Base-by-base conservation (phyloP, 2,888 invertebrate species). In the Gastracanthus pulcherrimus region DNA sequence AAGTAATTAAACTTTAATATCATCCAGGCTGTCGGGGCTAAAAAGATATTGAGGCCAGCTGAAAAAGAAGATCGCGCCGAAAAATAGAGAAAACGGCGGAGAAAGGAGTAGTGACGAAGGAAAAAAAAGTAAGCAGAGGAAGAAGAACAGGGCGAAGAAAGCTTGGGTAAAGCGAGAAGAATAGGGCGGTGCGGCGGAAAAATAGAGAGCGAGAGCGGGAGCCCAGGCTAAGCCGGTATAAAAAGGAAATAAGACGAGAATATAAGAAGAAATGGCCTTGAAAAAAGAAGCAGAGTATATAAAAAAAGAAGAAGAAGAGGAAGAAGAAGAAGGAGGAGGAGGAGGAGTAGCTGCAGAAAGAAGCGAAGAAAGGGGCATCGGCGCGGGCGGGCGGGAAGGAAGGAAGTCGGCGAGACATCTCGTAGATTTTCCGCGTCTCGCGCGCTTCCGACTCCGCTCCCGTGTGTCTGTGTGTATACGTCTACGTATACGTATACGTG, bases 381-480 rank as follows among this genome's bases (percentile, higher is more conserved):
- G 36, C n/a, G 36, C 3, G 45, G 4, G 41, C 16, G 45, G 45
- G 76, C 23, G 69, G 75, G 51, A 51, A 60, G 70, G 81, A 72
- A 76, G 81, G 81, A 81, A 76, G 81, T 76, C 76, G 76, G 67
- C 60, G 80, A 80, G 80, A 80, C 76, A 62, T 72, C 76, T 72
- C 81, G 81, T 84, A 86, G 85, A 86, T 85, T 85, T 85, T 85
- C 84, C 84, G 80, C 83, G 84, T 84, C 85, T 82, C 83, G 78
- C 82, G 83, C 29, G 71, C 84, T 84, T 83, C 84, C 84, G 84
- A 81, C 83, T 82, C 82, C 71, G 55, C 51, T 6, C 38, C 38
- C 6, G 45, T 13, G 13, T n/a, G 45, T n/a, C n/a, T n/a, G n/a
- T 9, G 55, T 26, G 26, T 9, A 26, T 55, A 55, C 4, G 23